phyloP scores from a whole-genome alignment of 2,888 invertebrate genomes.

The Amblyjoppa proteus region DNA sequence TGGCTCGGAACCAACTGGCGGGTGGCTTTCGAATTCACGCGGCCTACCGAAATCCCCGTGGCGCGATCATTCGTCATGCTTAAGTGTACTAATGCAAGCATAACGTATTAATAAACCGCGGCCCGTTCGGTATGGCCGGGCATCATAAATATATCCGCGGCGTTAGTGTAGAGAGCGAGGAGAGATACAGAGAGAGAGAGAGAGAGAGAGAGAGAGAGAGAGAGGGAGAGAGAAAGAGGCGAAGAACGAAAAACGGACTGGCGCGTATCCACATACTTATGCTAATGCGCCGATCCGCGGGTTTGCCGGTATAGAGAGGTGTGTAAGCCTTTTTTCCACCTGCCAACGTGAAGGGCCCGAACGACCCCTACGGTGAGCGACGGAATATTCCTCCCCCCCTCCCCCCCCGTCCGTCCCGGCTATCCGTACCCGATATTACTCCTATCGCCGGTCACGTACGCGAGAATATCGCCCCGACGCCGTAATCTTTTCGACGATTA shows the following conservation, averaged over 20 bases:
- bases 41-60: slow-evolving; percentile 79
- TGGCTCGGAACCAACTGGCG: slow-evolving; percentile 49
- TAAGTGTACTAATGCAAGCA: slow-evolving; percentile 84
- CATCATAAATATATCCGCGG: slow-evolving; percentile 79
- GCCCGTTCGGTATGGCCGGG: slow-evolving; percentile 70
- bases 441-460: not conserved
- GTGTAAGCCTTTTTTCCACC: slow-evolving; percentile 80
- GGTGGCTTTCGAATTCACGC: slow-evolving; percentile 69
- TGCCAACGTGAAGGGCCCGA: slow-evolving; percentile 72
- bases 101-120: slow-evolving; percentile 83
- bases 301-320: slow-evolving; percentile 74
- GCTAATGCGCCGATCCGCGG: slow-evolving; percentile 73
- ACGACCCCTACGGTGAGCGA: slow-evolving; percentile 64
- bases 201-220: slow-evolving; percentile 54
- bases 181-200: not conserved
- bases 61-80: slow-evolving; percentile 83
- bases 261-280: slow-evolving; percentile 79
- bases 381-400: slow-evolving; percentile 43
- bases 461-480: slow-evolving; percentile 10
- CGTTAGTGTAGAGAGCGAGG: slow-evolving; percentile 62
- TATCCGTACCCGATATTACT: not conserved
- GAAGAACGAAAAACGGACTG: slow-evolving; percentile 50
- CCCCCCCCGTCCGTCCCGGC: not conserved
- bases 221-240: slow-evolving; percentile 30
- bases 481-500: slow-evolving; percentile 31